These are phyloP conservation scores for Pangasianodon hypophthalmus DNA, from an alignment of 2,113 vertebrate genomes.

Conservation along the genomic window DNA sequence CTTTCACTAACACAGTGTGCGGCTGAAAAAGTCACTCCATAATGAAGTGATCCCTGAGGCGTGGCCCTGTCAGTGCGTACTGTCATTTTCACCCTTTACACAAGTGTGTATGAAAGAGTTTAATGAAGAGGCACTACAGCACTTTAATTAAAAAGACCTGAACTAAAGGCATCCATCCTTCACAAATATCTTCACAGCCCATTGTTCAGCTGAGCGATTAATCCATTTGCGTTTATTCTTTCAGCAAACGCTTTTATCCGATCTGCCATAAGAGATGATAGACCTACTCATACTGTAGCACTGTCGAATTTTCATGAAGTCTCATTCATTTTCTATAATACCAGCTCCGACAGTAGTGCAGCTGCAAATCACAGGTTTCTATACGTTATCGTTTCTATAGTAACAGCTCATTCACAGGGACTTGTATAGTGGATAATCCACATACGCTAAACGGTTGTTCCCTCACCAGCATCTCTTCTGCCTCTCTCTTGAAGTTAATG, in stretches of 20 bases:
- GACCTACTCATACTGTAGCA: not conserved
- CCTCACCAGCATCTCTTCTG: not conserved
- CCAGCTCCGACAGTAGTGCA: not conserved
- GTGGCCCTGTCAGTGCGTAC: not conserved
- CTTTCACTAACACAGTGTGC: not conserved
- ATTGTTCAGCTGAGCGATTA: constrained; percentile 59
- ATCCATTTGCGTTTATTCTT: constrained; percentile 60
- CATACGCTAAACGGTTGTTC: not conserved
- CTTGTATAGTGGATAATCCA: not conserved
- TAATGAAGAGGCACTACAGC: constrained; percentile 55
- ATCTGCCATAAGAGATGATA: not conserved
- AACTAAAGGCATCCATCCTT: constrained; percentile 57
- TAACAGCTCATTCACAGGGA: not conserved
- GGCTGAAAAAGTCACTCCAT: constrained; percentile 20
- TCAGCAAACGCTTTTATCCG: not conserved
- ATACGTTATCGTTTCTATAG: not conserved
- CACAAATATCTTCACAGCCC: constrained; percentile 62
- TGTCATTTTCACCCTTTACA: not conserved
- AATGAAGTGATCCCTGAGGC: constrained; percentile 13
- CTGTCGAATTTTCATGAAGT: not conserved
- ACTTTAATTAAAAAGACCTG: constrained; percentile 68
- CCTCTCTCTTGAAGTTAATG: not conserved
- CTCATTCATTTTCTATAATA: not conserved
- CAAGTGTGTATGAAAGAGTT: constrained; percentile 62
- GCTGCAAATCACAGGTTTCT: not conserved